Evolutionary conservation across 1,140 invertebrate species (phyloP).

Genomic region (Drosophila dunni): DNA sequence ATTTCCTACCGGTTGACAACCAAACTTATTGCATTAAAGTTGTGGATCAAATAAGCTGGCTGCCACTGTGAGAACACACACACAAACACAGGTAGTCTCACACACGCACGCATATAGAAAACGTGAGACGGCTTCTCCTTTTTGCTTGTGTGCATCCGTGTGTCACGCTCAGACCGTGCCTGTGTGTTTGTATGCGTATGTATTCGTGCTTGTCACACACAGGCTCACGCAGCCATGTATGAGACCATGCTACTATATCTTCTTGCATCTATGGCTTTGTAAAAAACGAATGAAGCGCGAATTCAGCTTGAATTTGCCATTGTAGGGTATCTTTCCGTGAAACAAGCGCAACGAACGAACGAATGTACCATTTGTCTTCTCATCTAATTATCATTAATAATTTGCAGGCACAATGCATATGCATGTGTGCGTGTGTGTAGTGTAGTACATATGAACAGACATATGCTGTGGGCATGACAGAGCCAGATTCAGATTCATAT

Average conservation of each 20-base stretch:
- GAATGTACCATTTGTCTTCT: slow-evolving; percentile 32
- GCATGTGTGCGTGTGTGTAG: background rate
- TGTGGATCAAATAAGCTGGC: no score
- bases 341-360: slow-evolving; percentile 22
- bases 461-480: slow-evolving; percentile 22
- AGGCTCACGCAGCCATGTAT: background rate
- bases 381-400: slow-evolving; percentile 54
- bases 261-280: slow-evolving; percentile 32
- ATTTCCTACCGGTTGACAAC: no score
- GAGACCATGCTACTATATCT: slow-evolving; percentile 1
- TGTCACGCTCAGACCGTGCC: slow-evolving; percentile 33
- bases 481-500: slow-evolving; percentile 35
- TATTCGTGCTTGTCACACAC: slow-evolving; percentile 8
- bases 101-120: background rate
- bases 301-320: slow-evolving; percentile 25
- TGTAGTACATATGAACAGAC: background rate
- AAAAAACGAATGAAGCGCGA: slow-evolving; percentile 6
- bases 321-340: slow-evolving; percentile 45
- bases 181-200: background rate
- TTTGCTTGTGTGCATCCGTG: slow-evolving; percentile 21
- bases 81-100: no score
- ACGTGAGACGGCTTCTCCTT: slow-evolving; percentile 23
- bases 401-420: slow-evolving; percentile 9
- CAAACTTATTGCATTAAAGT: no score
- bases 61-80: no score